These are phyloP conservation scores for Tanytarsus gracilentus DNA, from an alignment of 2,888 invertebrate genomes.

Conservation along the genomic window DNA sequence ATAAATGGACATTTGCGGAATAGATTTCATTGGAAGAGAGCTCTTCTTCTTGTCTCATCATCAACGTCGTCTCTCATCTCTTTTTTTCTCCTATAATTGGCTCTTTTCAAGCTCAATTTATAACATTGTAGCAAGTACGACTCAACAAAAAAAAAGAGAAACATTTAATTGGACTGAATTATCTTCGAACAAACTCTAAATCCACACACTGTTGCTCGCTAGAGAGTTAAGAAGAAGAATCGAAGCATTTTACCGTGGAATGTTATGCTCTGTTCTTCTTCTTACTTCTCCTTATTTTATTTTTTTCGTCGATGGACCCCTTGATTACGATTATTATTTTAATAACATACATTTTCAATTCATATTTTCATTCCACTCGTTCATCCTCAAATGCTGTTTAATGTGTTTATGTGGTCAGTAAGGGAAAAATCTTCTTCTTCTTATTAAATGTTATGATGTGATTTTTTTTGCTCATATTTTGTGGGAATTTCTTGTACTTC, in stretches of 20 bases:
- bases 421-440: neutral
- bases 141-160: neutral
- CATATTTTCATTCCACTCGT: conserved; percentile 15
- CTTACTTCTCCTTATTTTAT: neutral
- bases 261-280: conserved; percentile 17
- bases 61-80: too few relatives aligned
- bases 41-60: too few relatives aligned
- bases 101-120: conserved; percentile 7
- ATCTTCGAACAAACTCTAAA: too few relatives aligned
- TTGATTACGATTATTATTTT: conserved; percentile 29
- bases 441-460: neutral
- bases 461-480: neutral
- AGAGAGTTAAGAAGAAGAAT: too few relatives aligned
- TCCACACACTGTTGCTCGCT: too few relatives aligned
- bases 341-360: conserved; percentile 28
- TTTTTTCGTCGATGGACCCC: neutral
- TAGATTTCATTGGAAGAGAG: too few relatives aligned
- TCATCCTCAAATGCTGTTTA: neutral
- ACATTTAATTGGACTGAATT: conserved; percentile 9
- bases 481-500: neutral
- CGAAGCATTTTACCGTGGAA: conserved; percentile 29
- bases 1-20: too few relatives aligned
- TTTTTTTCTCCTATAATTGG: neutral
- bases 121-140: conserved; percentile 13
- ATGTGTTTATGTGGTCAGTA: conserved; percentile 16